These are phyloP conservation scores for Andricus curvator DNA, from an alignment of 2,888 invertebrate species.

Conservation along the genomic window DNA sequence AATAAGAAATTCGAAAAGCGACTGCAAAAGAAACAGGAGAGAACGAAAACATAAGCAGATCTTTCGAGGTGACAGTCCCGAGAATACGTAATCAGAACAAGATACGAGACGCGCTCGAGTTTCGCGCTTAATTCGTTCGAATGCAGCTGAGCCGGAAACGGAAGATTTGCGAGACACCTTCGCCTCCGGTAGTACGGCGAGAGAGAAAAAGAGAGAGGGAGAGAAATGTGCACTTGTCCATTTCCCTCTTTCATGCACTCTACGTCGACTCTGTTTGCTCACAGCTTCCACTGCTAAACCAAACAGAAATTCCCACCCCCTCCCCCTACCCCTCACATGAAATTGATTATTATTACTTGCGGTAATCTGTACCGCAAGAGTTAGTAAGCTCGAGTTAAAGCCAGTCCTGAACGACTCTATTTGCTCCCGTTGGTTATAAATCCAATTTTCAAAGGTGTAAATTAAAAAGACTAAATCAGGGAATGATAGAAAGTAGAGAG, in stretches of 20 bases:
- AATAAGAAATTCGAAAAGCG: slow-evolving; percentile 29
- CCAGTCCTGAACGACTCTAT: neutral
- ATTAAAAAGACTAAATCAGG: no score
- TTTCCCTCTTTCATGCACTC: slow-evolving; percentile 1
- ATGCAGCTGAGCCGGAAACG: slow-evolving; percentile 47
- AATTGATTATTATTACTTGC: slow-evolving; percentile 47
- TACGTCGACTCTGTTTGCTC: slow-evolving; percentile 41
- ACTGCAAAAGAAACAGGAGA: neutral
- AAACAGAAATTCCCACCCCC: slow-evolving; percentile 41
- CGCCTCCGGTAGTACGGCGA: neutral
- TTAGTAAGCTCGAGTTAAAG: neutral
- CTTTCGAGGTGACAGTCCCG: slow-evolving; percentile 19
- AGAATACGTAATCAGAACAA: slow-evolving; percentile 39
- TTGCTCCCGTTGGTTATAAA: neutral
- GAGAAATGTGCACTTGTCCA: slow-evolving; percentile 36
- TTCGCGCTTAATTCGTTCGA: slow-evolving; percentile 44
- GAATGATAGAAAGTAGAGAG: no score
- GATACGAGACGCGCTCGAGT: slow-evolving; percentile 28
- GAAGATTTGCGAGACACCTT: slow-evolving; percentile 47
- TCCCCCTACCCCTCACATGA: neutral
- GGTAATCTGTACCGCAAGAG: slow-evolving; percentile 39
- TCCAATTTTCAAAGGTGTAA: no score
- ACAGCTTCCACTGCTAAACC: slow-evolving; percentile 35
- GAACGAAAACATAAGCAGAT: slow-evolving; percentile 17
- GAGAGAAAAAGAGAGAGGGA: slow-evolving; percentile 7